phyloP scores from a whole-genome alignment of 2,888 invertebrate species.

The Disparrhopalites patrizii region DNA sequence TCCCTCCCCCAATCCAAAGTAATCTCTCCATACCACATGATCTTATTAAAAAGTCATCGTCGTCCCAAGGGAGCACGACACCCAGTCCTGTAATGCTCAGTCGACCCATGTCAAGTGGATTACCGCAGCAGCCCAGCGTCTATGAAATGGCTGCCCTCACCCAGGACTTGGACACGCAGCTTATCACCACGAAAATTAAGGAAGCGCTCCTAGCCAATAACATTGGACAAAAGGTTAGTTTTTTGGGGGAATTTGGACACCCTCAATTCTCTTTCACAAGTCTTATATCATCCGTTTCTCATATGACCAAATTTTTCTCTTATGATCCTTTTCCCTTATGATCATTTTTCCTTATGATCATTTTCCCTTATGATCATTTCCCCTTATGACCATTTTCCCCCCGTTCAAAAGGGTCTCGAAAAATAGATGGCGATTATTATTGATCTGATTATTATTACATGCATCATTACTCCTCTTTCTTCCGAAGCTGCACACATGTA shows the following conservation, averaged over 20 bases:
- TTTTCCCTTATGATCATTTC: no score
- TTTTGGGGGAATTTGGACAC: not conserved
- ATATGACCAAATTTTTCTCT: no score
- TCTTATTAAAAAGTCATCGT: slow-evolving; percentile 37
- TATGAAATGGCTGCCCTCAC: slow-evolving; percentile 97
- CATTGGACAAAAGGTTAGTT: slow-evolving; percentile 83
- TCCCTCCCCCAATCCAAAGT: slow-evolving; percentile 54
- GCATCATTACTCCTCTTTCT: no score
- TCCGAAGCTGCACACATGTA: no score
- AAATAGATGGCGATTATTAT: no score
- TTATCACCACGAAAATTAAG: slow-evolving; percentile 93
- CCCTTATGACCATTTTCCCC: no score
- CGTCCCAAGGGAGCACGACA: slow-evolving; percentile 38
- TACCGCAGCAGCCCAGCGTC: slow-evolving; percentile 73
- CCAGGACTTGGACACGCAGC: slow-evolving; percentile 92
- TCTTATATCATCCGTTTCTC: no score
- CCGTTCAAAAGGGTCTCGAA: no score
- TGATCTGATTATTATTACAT: no score
- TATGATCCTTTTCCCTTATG: no score
- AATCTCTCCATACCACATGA: slow-evolving; percentile 36
- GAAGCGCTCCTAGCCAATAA: slow-evolving; percentile 94
- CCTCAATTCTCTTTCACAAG: not conserved
- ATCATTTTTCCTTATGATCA: no score
- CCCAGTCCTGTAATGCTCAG: slow-evolving; percentile 40
- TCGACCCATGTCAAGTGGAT: slow-evolving; percentile 39